Conservation (phyloP, 2,797 vertebrate genomes). For the Poecile montanus region DNA sequence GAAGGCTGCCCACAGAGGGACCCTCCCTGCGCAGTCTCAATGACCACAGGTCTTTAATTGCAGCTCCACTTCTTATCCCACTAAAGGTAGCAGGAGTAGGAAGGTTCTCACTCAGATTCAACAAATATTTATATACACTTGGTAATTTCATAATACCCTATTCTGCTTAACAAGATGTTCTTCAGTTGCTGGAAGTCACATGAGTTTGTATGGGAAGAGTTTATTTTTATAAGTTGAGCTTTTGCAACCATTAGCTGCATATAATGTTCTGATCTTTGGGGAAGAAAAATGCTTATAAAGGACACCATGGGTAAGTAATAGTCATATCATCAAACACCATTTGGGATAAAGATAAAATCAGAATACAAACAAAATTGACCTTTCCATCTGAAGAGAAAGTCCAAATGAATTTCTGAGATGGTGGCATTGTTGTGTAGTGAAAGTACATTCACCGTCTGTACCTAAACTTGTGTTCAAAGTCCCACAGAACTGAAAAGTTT, state of each 20-base stretch:
- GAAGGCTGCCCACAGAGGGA: not conserved
- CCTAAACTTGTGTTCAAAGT: not conserved
- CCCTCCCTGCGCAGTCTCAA: not conserved
- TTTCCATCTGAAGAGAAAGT: not conserved
- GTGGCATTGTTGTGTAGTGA: not conserved
- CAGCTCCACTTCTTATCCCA: not conserved
- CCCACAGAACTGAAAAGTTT: not conserved
- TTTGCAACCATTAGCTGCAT: constrained; percentile 12
- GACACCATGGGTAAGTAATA: not conserved
- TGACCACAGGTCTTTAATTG: not conserved
- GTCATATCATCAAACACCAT: not conserved
- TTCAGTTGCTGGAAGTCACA: constrained; percentile 38
- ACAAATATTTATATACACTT: constrained; percentile 46
- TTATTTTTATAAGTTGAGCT: constrained; percentile 45
- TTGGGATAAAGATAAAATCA: not conserved
- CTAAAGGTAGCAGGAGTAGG: not conserved
- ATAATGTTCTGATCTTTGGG: not conserved
- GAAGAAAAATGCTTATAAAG: not conserved
- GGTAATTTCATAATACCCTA: constrained; percentile 44
- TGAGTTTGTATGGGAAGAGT: not conserved
- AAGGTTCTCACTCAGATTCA: not conserved
- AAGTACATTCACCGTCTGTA: not conserved
- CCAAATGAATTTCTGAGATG: not conserved
- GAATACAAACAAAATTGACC: not conserved
- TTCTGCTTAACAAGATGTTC: constrained; percentile 49